Evolutionary conservation across 2,113 vertebrate species (phyloP), one percentile per base, ranked within the genome.

Genomic region (Oncorhynchus keta): DNA sequence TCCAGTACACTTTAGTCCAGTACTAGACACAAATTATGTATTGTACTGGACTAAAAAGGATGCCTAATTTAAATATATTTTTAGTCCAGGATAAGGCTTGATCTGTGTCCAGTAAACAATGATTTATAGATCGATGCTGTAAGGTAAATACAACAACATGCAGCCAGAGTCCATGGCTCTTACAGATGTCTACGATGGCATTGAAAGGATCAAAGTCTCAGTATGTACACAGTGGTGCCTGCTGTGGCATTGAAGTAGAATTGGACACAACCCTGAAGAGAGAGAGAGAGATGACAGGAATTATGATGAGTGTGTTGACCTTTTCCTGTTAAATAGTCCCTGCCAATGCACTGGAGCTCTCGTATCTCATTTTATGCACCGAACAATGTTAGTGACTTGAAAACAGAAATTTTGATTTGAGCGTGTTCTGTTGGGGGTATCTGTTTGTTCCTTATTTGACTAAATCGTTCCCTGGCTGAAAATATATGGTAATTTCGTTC

Each of bases 161-260:
- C n/a, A n/a, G n/a, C n/a, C n/a, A n/a, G n/a, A 95, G 83, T 4
- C 48, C 73, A 55, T 89, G 78, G 39, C 61, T 82, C 8, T 91
- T 72, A 81, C 89, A 93, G 55, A 92, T 75, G 45, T 92, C 90
- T 16, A 90, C 87, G 1, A 93, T 86, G 66, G 80, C 85, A 0
- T 1, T n/a, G 11, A 94, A 78, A 3, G 90, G 89, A 77, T 93
- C 90, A 5, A 94, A 91, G 6, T 88, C 91, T 32, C 92, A n/a
- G n/a, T n/a, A n/a, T 11, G 39, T 88, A 93, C 5, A 93, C 88
- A 0, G 92, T 92, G 26, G 89, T 94, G 2, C 92, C 93, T 0
- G 89, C 92, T 2, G 91, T 92, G 5, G 89, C 90, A 64, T 85
- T 88, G 35, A 94, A 90, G 20, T 91, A 94, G 57, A 94, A 90